Conservation (phyloP, 2,888 invertebrate genomes). For the Zygogramma bicolorata region DNA sequence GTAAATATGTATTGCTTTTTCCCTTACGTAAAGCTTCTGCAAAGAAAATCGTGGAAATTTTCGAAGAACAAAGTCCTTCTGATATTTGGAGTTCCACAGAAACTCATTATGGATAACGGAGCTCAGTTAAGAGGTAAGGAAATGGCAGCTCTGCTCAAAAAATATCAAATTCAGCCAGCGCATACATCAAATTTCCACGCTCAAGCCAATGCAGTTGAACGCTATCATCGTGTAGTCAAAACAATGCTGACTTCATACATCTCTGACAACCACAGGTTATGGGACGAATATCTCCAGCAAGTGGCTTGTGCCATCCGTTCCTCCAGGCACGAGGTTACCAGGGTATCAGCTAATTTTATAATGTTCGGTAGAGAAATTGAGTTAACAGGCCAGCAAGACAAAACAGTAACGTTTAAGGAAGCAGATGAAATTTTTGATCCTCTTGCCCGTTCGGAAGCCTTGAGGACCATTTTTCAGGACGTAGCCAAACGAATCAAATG, state of each 20-base stretch:
- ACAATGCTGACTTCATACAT: background rate
- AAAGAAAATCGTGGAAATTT: background rate
- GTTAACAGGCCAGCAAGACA: too few relatives aligned
- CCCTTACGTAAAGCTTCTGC: constrained; percentile 13
- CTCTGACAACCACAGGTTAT: background rate
- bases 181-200: background rate
- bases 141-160: background rate
- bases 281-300: background rate
- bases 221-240: background rate
- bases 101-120: constrained; percentile 18
- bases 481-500: too few relatives aligned
- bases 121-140: background rate
- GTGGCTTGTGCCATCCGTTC: background rate
- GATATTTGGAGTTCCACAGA: background rate
- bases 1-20: constrained; percentile 16
- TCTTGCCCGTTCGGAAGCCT: too few relatives aligned
- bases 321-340: background rate
- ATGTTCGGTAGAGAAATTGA: too few relatives aligned
- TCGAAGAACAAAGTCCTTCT: constrained; percentile 7
- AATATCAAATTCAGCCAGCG: background rate
- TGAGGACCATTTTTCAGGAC: too few relatives aligned
- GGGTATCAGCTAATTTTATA: background rate
- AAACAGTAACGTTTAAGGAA: too few relatives aligned
- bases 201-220: background rate
- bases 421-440: too few relatives aligned